Evolutionary conservation across 2,797 vertebrate genomes (phyloP).

Genomic region (Periparus ater): DNA sequence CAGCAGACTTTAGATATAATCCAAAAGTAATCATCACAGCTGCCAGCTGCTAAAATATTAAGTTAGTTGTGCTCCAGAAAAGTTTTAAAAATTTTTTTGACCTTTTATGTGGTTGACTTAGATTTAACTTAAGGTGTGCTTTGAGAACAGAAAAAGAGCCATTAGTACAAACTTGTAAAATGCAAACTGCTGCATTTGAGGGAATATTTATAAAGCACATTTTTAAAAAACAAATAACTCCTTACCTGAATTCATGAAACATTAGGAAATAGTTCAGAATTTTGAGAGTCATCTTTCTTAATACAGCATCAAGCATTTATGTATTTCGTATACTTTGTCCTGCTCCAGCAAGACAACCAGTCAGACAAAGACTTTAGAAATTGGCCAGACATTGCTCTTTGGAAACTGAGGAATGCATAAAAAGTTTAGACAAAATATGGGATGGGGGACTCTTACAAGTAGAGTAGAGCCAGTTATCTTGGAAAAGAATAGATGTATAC

Average conservation of each 20-base stretch:
- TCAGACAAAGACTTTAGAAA: neutral
- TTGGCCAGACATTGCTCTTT: neutral
- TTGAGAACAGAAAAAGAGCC: neutral
- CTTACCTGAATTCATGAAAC: neutral
- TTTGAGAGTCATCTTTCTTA: neutral
- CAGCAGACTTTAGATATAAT: slow-evolving; percentile 68
- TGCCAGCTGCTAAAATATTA: slow-evolving; percentile 72
- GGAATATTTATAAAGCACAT: neutral
- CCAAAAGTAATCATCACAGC: slow-evolving; percentile 71
- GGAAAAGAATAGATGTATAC: neutral
- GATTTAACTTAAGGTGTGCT: neutral
- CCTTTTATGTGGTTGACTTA: slow-evolving; percentile 39
- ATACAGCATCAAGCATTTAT: neutral
- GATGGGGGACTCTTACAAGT: neutral
- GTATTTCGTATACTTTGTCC: neutral
- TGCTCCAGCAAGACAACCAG: neutral
- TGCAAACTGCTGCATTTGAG: neutral
- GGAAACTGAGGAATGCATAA: neutral
- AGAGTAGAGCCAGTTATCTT: neutral
- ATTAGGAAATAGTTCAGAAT: neutral
- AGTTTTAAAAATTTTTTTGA: slow-evolving; percentile 12
- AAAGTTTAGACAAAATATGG: neutral
- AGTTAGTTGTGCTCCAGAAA: slow-evolving; percentile 49
- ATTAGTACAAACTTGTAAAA: neutral
- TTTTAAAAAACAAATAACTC: neutral